Percentiles rank a stretch among this genome's conserved stretches.
Conservation (phyloP, 1,140 invertebrate species). For the Lethocerus indicus region DNA sequence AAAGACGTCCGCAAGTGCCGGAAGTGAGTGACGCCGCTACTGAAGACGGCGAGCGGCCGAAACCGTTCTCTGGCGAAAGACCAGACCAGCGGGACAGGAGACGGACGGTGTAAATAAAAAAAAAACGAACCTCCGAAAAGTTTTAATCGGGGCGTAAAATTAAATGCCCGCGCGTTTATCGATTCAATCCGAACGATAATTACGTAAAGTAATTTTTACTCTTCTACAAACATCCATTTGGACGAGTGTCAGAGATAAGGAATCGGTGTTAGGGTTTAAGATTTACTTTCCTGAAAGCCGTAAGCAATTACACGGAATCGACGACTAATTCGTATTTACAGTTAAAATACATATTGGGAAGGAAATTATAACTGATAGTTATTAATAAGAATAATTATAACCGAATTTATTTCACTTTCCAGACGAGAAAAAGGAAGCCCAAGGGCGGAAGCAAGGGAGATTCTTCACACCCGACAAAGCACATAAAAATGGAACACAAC, state of each 20-base stretch:
- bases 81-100: too few relatives aligned
- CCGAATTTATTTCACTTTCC: conserved; percentile 2
- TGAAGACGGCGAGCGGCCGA: too few relatives aligned
- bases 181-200: too few relatives aligned
- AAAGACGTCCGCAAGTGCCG: too few relatives aligned
- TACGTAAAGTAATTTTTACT: too few relatives aligned
- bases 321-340: not conserved
- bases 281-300: not conserved
- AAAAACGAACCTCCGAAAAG: too few relatives aligned
- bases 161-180: too few relatives aligned
- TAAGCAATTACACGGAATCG: not conserved
- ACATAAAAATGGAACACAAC: conserved; percentile 7
- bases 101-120: too few relatives aligned
- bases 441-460: conserved; percentile 12
- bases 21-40: too few relatives aligned
- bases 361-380: not conserved
- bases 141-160: too few relatives aligned
- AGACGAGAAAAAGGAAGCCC: conserved; percentile 20
- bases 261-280: not conserved
- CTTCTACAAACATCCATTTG: too few relatives aligned
- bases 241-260: not conserved
- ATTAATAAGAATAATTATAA: not conserved
- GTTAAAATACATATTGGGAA: not conserved
- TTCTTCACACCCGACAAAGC: not conserved
- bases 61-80: too few relatives aligned